Evolutionary conservation across 53 echinoderm and acorn worm species (phyloP), one percentile per base, ranked within the genome.

Genomic region (Patiria pectinifera): DNA sequence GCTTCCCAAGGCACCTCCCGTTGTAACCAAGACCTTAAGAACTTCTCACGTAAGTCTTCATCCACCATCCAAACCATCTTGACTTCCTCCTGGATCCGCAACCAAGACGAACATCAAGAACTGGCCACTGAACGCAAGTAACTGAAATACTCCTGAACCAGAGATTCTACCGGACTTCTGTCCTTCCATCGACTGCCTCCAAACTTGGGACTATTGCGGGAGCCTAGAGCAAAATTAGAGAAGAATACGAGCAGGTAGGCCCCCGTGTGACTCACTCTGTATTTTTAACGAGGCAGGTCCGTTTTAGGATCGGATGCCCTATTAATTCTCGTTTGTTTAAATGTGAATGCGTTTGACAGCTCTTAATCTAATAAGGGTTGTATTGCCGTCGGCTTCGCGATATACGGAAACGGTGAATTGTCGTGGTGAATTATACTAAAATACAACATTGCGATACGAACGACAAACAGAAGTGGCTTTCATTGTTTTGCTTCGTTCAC

Each of bases 271-370:
- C 89, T 89, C 89, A 89, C 15, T 78, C 46, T n/a, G 14, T n/a
- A 45, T 59, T 53, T 49, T 7, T 89, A 89, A 89, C 79, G 78
- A 78, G 89, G 63, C 9, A 89, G 89, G 78, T 89, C 89, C 89
- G 89, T 6, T 87, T 87, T 78, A 7, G 35, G 13, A 26, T 69
- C 10, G 71, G 69, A 18, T 21, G 8, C 16, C 69, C 45, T 69
- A 71, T 59, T 48, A 6, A 83, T 44, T 45, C 9, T 85, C 45
- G 11, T 21, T 45, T 82, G 47, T 82, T 58, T 2, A n/a, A 82
- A 59, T 82, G 82, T 19, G 13, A 82, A 59, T 82, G 59, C 59
- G 45, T 59, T 59, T 82, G 6, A 9, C n/a, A 59, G 19, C 5
- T 59, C 59, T 15, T 23, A 48, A 74, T 86, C 23, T 22, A 86